These are phyloP conservation scores for Mellilla xanthometata DNA, from an alignment of 2,888 invertebrate genomes.

Conservation along the genomic window DNA sequence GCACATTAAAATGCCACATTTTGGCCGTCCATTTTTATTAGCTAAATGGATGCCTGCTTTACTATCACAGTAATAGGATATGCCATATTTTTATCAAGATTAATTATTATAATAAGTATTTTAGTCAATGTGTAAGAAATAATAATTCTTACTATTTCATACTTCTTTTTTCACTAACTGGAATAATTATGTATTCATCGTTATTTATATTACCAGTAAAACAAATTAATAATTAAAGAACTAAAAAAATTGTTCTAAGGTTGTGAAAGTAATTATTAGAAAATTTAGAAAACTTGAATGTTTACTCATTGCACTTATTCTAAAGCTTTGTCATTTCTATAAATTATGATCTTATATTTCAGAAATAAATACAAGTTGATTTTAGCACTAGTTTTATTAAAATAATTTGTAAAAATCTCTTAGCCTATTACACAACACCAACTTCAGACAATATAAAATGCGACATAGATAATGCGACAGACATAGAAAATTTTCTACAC, in stretches of 20 bases:
- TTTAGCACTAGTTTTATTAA: slow-evolving; percentile 6
- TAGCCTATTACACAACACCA: too few relatives aligned
- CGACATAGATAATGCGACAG: too few relatives aligned
- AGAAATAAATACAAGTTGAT: slow-evolving; percentile 13
- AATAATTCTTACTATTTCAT: neutral
- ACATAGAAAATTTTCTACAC: too few relatives aligned
- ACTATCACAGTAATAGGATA: too few relatives aligned
- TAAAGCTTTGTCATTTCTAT: slow-evolving; percentile 12
- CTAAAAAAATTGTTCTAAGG: slow-evolving; percentile 22
- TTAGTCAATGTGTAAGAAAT: too few relatives aligned
- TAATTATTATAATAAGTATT: too few relatives aligned
- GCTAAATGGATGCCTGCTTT: slow-evolving; percentile 16
- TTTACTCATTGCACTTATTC: slow-evolving; percentile 12
- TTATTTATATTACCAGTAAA: too few relatives aligned
- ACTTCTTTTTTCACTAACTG: too few relatives aligned
- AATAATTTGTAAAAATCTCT: neutral
- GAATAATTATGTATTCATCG: too few relatives aligned
- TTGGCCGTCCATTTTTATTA: slow-evolving; percentile 50
- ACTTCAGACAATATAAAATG: too few relatives aligned
- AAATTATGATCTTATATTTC: neutral
- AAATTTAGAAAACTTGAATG: slow-evolving; percentile 13
- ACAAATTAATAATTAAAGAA: too few relatives aligned
- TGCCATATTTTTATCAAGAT: too few relatives aligned
- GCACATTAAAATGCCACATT: slow-evolving; percentile 25
- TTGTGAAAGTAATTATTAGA: slow-evolving; percentile 39